phyloP scores from a whole-genome alignment of 2,888 invertebrate species.

The Troilus luridus region DNA sequence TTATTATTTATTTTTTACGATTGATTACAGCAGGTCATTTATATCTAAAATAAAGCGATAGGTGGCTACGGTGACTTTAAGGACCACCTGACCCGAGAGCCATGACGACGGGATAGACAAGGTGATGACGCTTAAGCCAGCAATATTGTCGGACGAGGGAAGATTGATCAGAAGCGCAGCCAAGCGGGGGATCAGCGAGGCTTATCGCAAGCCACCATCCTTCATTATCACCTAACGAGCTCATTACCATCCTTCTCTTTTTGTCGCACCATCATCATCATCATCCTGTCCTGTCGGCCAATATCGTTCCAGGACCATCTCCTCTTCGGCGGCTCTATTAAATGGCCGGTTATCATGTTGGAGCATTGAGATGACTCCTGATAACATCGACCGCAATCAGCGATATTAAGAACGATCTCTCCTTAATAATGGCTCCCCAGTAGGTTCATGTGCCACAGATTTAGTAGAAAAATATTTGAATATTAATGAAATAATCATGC shows the following conservation, averaged over 20 bases:
- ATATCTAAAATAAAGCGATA: too few relatives aligned
- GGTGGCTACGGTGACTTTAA: too few relatives aligned
- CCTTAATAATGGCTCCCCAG: background rate
- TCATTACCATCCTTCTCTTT: background rate
- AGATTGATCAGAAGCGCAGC: background rate
- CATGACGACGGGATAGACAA: fast-evolving
- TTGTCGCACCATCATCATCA: background rate
- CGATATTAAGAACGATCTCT: background rate
- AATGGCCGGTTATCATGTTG: background rate
- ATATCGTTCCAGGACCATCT: background rate
- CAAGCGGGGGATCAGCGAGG: background rate
- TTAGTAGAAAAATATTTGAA: too few relatives aligned
- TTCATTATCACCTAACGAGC: constrained; percentile 24
- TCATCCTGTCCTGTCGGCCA: background rate
- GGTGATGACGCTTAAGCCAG: background rate
- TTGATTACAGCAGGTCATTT: too few relatives aligned
- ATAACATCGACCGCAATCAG: background rate
- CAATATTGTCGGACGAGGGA: background rate
- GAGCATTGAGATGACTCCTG: background rate
- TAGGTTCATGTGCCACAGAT: too few relatives aligned
- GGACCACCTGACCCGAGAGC: background rate
- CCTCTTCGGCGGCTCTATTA: background rate
- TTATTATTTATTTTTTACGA: too few relatives aligned
- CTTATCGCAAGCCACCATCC: background rate
- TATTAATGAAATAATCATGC: too few relatives aligned